These are phyloP conservation scores for Eulemur rufifrons DNA, from an alignment of 2,113 vertebrate species.

Conservation along the genomic window DNA sequence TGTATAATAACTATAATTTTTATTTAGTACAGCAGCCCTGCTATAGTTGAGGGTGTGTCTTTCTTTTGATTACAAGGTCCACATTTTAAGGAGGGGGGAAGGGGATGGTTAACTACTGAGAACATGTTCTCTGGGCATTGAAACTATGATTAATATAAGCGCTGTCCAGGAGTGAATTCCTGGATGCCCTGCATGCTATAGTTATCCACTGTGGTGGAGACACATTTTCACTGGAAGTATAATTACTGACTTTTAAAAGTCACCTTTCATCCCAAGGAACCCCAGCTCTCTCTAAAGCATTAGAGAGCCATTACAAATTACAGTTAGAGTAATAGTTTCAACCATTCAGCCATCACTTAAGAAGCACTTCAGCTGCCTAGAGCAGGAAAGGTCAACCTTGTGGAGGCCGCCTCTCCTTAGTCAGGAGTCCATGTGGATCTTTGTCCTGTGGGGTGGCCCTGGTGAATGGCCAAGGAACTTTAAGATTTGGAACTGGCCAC, in stretches of 20 bases:
- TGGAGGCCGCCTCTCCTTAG: neutral
- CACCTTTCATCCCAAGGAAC: conserved; percentile 71
- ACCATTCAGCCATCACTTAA: conserved; percentile 45
- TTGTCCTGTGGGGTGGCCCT: neutral
- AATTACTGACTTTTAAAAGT: conserved; percentile 76
- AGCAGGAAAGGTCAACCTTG: conserved; percentile 37
- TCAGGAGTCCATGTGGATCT: neutral
- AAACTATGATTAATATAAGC: conserved; percentile 64
- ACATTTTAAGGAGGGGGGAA: conserved; percentile 70
- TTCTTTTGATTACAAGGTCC: conserved; percentile 78
- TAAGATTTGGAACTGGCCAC: neutral
- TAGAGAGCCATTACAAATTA: conserved; percentile 63
- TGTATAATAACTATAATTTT: conserved; percentile 80
- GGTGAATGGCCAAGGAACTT: neutral
- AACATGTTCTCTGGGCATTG: conserved; percentile 63
- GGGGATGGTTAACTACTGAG: conserved; percentile 69
- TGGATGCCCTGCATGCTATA: neutral
- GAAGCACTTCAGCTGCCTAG: conserved; percentile 13
- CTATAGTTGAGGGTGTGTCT: conserved; percentile 73
- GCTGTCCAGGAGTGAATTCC: conserved; percentile 64
- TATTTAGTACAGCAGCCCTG: conserved; percentile 75
- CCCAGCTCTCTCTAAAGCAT: conserved; percentile 7
- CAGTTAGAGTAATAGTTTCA: conserved; percentile 35
- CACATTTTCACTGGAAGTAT: conserved; percentile 59
- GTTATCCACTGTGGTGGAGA: conserved; percentile 9